phyloP scores from a whole-genome alignment of 2,888 invertebrate genomes.

The Stramonita haemastoma region DNA sequence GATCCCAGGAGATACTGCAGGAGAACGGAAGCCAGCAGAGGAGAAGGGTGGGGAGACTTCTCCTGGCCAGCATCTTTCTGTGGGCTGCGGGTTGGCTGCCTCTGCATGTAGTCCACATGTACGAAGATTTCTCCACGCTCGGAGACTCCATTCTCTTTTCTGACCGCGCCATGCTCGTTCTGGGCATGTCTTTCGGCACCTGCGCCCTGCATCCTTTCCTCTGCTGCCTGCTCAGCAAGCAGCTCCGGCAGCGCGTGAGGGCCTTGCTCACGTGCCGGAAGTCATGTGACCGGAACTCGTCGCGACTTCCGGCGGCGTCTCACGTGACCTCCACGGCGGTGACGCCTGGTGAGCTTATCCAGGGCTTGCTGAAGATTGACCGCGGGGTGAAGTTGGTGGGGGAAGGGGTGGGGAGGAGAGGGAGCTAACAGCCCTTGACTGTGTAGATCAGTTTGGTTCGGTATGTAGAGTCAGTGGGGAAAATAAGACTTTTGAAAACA shows the following conservation, averaged over 20 bases:
- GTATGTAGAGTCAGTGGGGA: not conserved
- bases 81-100: not conserved
- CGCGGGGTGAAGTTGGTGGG: not conserved
- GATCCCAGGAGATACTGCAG: not conserved
- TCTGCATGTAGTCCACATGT: not conserved
- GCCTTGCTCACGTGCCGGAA: not conserved
- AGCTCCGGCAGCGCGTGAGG: not conserved
- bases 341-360: not conserved
- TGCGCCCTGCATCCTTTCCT: not conserved
- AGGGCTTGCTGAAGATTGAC: too few relatives aligned
- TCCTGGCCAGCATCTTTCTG: not conserved
- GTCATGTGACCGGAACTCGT: not conserved
- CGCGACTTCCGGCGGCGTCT: not conserved
- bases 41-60: not conserved
- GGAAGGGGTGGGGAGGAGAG: not conserved
- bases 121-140: not conserved
- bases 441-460: not conserved
- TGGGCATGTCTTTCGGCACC: not conserved
- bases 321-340: not conserved
- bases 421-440: not conserved
- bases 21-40: too few relatives aligned
- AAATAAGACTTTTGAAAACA: not conserved
- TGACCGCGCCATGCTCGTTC: not conserved
- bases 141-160: conserved; percentile 10
- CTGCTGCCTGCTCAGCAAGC: not conserved